These are phyloP conservation scores for Pantherophis vulpinus DNA, from an alignment of 2,797 vertebrate genomes.

Conservation along the genomic window DNA sequence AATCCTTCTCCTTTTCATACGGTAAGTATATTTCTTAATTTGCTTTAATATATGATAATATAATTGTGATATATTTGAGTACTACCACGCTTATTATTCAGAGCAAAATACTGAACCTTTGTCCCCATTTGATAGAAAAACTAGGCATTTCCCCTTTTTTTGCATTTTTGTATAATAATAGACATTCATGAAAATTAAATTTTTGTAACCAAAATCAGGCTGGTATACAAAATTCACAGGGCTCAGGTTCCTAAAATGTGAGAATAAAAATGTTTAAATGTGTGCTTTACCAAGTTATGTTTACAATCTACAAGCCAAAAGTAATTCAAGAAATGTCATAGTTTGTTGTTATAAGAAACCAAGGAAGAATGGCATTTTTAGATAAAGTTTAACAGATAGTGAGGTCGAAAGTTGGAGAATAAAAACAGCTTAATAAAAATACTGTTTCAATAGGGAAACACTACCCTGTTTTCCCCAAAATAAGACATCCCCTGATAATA, in stretches of 20 bases:
- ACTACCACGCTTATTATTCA: not conserved
- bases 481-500: too few species aligned
- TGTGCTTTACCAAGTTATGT: not conserved
- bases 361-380: not conserved
- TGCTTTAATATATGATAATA: not conserved
- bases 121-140: too few species aligned
- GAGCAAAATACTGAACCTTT: not conserved
- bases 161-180: slow-evolving; percentile 28
- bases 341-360: not conserved
- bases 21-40: not conserved
- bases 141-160: not conserved
- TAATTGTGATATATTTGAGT: not conserved
- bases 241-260: not conserved
- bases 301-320: not conserved
- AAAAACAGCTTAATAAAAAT: not conserved
- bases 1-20: not conserved
- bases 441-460: not conserved
- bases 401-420: not conserved
- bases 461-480: too few species aligned
- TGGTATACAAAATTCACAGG: not conserved
- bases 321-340: not conserved
- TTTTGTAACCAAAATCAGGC: not conserved
- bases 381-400: not conserved
- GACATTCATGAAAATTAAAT: not conserved
- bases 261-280: not conserved